These are phyloP conservation scores for Tipula unca DNA, from an alignment of 2,888 invertebrate genomes.

Conservation along the genomic window DNA sequence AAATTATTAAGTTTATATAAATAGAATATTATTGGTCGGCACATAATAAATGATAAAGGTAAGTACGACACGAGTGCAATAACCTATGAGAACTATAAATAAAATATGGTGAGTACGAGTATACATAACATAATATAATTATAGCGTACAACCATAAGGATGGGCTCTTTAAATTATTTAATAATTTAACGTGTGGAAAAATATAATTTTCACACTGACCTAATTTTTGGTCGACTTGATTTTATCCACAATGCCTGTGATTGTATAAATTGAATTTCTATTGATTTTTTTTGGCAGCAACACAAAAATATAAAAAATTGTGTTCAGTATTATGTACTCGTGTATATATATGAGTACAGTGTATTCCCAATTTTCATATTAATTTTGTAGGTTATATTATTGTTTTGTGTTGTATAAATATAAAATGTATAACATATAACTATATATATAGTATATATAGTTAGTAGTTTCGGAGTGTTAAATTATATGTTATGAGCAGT, in stretches of 20 bases:
- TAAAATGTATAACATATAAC: neutral
- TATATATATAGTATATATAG: neutral
- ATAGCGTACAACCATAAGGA: neutral
- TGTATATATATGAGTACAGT: neutral
- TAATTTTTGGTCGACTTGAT: neutral
- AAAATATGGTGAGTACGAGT: neutral
- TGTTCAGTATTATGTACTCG: neutral
- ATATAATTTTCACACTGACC: neutral
- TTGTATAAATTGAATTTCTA: neutral
- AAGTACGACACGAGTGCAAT: neutral
- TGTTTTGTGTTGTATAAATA: neutral
- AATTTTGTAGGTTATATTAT: neutral
- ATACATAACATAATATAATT: neutral
- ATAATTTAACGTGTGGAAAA: neutral
- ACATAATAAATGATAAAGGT: neutral
- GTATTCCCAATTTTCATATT: neutral
- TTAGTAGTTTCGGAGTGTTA: neutral
- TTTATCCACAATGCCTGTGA: neutral
- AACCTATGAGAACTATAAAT: conserved; percentile 3
- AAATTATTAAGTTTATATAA: neutral
- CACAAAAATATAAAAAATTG: neutral
- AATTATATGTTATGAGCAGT: neutral
- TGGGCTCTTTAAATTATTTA: neutral
- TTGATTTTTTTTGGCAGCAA: neutral
- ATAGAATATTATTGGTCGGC: neutral